These are phyloP conservation scores for Myotis daubentonii DNA, from an alignment of 2,797 vertebrate species.

Conservation along the genomic window DNA sequence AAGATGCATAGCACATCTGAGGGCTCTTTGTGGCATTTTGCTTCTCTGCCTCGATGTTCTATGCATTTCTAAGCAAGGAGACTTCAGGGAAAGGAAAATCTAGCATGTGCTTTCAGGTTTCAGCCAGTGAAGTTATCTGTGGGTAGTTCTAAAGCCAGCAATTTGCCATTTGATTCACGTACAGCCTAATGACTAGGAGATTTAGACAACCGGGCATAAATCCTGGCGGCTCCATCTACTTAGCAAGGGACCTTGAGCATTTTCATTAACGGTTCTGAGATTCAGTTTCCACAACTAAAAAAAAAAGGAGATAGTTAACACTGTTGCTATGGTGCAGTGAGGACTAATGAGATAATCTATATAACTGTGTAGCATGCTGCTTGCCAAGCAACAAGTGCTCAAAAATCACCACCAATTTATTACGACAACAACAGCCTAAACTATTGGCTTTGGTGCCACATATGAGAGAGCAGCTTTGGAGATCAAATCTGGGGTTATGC, in stretches of 20 bases:
- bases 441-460: not conserved
- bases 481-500: not conserved
- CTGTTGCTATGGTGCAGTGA: not conserved
- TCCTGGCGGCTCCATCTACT: not conserved
- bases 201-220: not conserved
- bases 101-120: not conserved
- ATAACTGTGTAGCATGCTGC: too few relatives aligned
- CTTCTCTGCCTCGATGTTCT: slow-evolving; percentile 62
- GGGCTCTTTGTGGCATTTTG: slow-evolving; percentile 29
- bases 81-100: slow-evolving; percentile 40
- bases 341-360: not conserved
- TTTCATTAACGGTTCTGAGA: slow-evolving; percentile 4
- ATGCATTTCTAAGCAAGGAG: slow-evolving; percentile 66
- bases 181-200: not conserved
- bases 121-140: not conserved
- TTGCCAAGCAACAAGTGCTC: not conserved
- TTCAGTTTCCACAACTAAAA: not conserved
- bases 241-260: not conserved
- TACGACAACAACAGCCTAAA: not conserved
- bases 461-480: not conserved
- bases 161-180: not conserved
- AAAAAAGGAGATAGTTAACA: not conserved
- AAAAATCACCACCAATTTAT: not conserved
- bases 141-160: not conserved
- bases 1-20: slow-evolving; percentile 61